phyloP scores from a whole-genome alignment of 2,797 vertebrate genomes.

The Gobionotothen gibberifrons region DNA sequence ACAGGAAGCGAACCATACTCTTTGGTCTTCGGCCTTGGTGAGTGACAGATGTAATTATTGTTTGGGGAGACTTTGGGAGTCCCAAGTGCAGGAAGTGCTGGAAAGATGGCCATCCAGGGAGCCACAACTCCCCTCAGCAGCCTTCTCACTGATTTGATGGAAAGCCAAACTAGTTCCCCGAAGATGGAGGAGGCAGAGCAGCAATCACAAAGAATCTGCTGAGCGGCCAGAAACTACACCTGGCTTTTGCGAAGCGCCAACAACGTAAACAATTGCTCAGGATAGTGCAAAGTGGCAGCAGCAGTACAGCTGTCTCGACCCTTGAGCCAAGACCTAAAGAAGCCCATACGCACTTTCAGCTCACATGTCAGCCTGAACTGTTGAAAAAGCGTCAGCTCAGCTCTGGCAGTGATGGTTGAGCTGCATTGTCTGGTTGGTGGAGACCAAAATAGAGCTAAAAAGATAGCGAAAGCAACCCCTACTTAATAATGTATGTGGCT shows the following conservation, averaged over 20 bases:
- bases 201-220: constrained; percentile 49
- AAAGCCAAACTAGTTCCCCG: constrained; percentile 24
- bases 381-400: constrained; percentile 24
- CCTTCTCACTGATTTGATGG: constrained; percentile 39
- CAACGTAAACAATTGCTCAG: constrained; percentile 44
- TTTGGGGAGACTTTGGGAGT: constrained; percentile 9
- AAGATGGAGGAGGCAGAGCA: constrained; percentile 2
- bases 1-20: constrained; percentile 1
- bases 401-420: constrained; percentile 25
- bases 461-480: not conserved
- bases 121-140: constrained; percentile 22
- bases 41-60: constrained; percentile 20
- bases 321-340: constrained; percentile 26
- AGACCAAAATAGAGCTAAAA: not conserved
- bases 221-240: constrained; percentile 59
- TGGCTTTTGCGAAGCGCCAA: constrained; percentile 44
- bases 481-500: too few species aligned
- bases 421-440: not conserved
- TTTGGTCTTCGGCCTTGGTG: constrained; percentile 8
- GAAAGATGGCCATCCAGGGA: constrained; percentile 23
- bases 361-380: constrained; percentile 41
- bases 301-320: constrained; percentile 42
- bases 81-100: constrained; percentile 8
- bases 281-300: constrained; percentile 29
- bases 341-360: constrained; percentile 3